These are phyloP conservation scores for Stegodyphus dumicola DNA, from an alignment of 1,140 invertebrate species.

Conservation along the genomic window DNA sequence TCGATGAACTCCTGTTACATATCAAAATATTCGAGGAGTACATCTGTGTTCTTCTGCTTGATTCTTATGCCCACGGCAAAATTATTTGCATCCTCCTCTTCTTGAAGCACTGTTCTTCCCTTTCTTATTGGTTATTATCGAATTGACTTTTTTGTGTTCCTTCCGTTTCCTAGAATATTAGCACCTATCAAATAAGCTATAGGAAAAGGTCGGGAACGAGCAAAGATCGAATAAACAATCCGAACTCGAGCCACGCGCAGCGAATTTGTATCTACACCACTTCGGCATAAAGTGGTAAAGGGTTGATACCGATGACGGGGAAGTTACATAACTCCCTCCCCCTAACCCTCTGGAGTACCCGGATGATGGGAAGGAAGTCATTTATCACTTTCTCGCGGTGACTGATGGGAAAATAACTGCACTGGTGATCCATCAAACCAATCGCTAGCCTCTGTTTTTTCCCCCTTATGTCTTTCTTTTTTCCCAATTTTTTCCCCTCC, in stretches of 20 bases:
- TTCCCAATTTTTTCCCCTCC: constrained; percentile 13
- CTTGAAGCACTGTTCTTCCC: too few species aligned
- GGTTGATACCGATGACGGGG: background rate
- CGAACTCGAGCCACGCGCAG: too few species aligned
- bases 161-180: too few species aligned
- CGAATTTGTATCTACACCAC: constrained; percentile 34
- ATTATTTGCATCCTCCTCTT: too few species aligned
- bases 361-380: constrained; percentile 61
- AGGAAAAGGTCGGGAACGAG: too few species aligned
- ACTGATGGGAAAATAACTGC: constrained; percentile 61
- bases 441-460: constrained; percentile 59
- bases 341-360: constrained; percentile 44
- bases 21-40: too few species aligned
- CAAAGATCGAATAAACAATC: too few species aligned
- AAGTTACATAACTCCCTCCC: constrained; percentile 27
- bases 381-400: constrained; percentile 61
- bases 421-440: constrained; percentile 61
- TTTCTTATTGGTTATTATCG: background rate
- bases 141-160: too few species aligned
- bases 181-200: too few species aligned
- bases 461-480: background rate
- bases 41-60: too few species aligned
- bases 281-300: constrained; percentile 30
- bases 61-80: too few species aligned
- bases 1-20: too few species aligned